A percentile compares a stretch with the other conserved stretches of the same genome.
Conservation (phyloP, 2,888 invertebrate species). For the Tiliacea citrago region DNA sequence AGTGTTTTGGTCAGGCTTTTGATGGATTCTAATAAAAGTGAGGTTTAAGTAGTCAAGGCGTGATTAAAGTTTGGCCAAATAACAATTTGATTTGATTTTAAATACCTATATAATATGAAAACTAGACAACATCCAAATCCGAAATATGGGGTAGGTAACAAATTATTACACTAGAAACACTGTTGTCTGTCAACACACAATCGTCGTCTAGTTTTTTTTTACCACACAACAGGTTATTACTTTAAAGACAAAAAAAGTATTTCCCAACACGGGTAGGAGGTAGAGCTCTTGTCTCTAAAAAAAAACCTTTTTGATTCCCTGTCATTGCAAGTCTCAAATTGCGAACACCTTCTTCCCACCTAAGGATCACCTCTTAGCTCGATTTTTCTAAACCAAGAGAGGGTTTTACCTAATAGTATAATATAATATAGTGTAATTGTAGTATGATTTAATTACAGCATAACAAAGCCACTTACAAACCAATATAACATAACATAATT, state of each 20-base stretch:
- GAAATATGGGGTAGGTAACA: neutral
- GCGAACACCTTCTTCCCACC: neutral
- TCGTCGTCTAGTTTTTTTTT: neutral
- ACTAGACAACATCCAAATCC: neutral
- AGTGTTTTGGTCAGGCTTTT: conserved; percentile 31
- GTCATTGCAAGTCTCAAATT: neutral
- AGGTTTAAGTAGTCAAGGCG: neutral
- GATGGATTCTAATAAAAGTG: conserved; percentile 3
- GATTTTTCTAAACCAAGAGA: too few relatives aligned
- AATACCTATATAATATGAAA: neutral
- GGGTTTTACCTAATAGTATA: neutral
- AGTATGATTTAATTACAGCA: neutral
- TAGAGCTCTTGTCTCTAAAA: neutral
- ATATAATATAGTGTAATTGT: neutral
- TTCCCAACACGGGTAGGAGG: neutral
- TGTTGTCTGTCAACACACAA: neutral
- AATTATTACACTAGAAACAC: neutral
- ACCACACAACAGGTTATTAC: neutral
- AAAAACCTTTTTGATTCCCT: neutral
- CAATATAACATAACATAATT: neutral
- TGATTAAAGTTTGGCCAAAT: neutral
- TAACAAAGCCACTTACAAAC: neutral
- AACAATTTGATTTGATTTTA: neutral
- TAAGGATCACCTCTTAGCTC: neutral
- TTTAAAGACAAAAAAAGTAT: neutral